phyloP scores from a whole-genome alignment of 2,888 invertebrate genomes.

The Anthophora plumipes region DNA sequence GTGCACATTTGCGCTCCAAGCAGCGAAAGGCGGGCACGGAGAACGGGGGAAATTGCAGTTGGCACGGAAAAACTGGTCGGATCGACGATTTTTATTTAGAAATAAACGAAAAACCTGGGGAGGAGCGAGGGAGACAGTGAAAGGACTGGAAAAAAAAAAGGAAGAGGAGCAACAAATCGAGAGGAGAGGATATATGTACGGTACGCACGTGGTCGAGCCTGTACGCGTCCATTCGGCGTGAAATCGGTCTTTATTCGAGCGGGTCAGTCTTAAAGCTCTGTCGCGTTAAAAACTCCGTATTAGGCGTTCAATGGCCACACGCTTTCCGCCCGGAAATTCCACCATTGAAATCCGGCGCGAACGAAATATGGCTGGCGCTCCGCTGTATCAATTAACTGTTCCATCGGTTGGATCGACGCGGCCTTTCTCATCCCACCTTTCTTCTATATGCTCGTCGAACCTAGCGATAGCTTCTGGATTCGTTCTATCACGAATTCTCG shows the following conservation, averaged over 20 bases:
- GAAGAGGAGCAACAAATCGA: no score
- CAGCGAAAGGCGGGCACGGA: constrained; percentile 3
- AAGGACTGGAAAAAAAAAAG: background rate
- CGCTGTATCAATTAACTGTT: constrained; percentile 66
- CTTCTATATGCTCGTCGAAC: constrained; percentile 4
- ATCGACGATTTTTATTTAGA: constrained; percentile 43
- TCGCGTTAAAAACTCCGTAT: constrained; percentile 59
- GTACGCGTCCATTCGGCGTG: constrained; percentile 28
- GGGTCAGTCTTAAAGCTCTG: constrained; percentile 51
- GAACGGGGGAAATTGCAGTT: constrained; percentile 18
- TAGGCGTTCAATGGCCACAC: constrained; percentile 48
- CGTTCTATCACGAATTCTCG: background rate
- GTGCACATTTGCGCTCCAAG: background rate
- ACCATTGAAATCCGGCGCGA: constrained; percentile 60
- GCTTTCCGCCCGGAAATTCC: constrained; percentile 48
- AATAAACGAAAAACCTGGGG: background rate
- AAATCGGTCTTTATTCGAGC: constrained; percentile 52
- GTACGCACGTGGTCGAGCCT: constrained; percentile 30
- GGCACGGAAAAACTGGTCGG: constrained; percentile 14
- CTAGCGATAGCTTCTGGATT: constrained; percentile 24
- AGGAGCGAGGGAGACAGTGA: no score
- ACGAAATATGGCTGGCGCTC: constrained; percentile 55
- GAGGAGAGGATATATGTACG: background rate
- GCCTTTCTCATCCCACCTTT: constrained; percentile 46
- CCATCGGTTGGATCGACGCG: constrained; percentile 55